These are phyloP conservation scores for Potorous gilbertii DNA, from an alignment of 2,797 vertebrate species.

Conservation along the genomic window DNA sequence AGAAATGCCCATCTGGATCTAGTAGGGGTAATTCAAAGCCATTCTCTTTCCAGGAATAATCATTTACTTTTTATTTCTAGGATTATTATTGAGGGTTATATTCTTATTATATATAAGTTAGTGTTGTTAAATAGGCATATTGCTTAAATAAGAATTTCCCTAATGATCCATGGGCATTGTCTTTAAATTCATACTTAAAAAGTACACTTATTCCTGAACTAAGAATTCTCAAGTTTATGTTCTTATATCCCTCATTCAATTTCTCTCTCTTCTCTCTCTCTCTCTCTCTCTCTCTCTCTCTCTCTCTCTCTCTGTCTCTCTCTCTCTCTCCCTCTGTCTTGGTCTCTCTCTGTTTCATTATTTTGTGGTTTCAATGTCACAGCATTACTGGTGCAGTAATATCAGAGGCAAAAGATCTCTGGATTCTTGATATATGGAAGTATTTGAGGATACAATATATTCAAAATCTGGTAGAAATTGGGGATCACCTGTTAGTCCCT, in stretches of 20 bases:
- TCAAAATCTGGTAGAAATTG: background rate
- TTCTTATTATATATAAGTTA: background rate
- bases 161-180: background rate
- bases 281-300: too few species aligned
- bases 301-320: background rate
- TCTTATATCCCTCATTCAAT: background rate
- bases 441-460: background rate
- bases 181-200: background rate
- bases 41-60: background rate
- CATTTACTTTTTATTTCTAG: background rate
- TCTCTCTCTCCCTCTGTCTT: background rate
- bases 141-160: background rate
- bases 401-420: background rate
- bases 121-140: background rate
- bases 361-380: background rate
- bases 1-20: background rate
- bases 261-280: background rate
- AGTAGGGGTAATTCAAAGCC: background rate
- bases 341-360: background rate
- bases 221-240: background rate
- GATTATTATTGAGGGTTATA: background rate
- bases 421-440: background rate
- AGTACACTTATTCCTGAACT: background rate
- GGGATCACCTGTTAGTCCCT: background rate
- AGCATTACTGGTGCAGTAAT: background rate